Evolutionary conservation across 2,888 invertebrate genomes (phyloP).

Genomic region (Hypomecis punctinalis): DNA sequence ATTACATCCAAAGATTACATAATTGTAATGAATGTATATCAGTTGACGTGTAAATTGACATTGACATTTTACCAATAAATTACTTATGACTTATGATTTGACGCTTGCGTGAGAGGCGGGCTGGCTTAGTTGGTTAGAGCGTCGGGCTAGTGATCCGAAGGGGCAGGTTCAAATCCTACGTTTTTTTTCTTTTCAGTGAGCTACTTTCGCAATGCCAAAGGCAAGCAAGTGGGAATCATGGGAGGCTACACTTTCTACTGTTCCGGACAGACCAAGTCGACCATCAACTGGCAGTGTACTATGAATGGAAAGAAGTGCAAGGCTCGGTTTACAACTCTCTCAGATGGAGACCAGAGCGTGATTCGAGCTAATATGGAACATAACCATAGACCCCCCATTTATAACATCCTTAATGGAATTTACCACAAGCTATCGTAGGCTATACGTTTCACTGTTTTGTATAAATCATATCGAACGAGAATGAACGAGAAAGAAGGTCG

Average conservation of each 20-base stretch:
- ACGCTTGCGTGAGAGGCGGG: too few relatives aligned
- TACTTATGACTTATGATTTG: too few relatives aligned
- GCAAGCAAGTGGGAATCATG: constrained; percentile 41
- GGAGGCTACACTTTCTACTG: constrained; percentile 42
- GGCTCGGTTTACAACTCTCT: not conserved
- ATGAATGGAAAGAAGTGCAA: constrained; percentile 9
- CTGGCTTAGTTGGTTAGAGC: too few relatives aligned
- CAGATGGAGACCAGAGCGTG: not conserved
- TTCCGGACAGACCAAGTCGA: constrained; percentile 2
- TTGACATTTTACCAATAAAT: too few relatives aligned
- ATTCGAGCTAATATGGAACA: not conserved
- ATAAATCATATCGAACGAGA: too few relatives aligned
- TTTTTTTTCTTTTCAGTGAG: constrained; percentile 43
- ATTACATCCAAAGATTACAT: too few relatives aligned
- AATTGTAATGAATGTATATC: too few relatives aligned
- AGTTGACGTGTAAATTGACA: too few relatives aligned
- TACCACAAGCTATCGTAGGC: not conserved
- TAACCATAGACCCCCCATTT: constrained; percentile 7
- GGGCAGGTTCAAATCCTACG: too few relatives aligned
- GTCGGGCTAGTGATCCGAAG: too few relatives aligned
- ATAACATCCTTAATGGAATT: constrained; percentile 6
- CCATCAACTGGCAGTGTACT: constrained; percentile 14
- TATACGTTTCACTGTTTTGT: not conserved
- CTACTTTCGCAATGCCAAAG: constrained; percentile 36
- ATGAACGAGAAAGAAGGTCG: too few relatives aligned